Evolutionary conservation across 2,888 invertebrate species (phyloP), one percentile per base, ranked within the genome.

Genomic region (Coecobrya sp.): DNA sequence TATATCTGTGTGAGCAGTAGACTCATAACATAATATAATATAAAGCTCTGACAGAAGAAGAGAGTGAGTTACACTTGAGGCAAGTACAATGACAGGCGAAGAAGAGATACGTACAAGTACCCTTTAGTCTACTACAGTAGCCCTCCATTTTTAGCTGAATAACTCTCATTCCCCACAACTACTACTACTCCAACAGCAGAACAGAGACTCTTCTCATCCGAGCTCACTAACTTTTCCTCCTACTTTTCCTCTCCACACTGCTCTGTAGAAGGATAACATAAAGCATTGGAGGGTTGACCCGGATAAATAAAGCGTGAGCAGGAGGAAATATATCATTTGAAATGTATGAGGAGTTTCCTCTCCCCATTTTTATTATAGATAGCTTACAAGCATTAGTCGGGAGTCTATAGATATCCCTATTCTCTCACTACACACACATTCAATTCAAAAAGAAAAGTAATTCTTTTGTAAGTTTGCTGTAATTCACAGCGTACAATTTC

Each of bases 301-400:
- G 84, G 84, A 84, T 65, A 84, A 84, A 84, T 84, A 65, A 84
- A 84, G 84, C 65, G 22, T 42, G 52, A 79, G 79, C 59, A 65
- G 84, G 0, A 62, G 59, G 25, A 84, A 84, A 76, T 76, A 76
- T 76, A 76, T 76, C 73, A 76, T 76, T 76, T 25, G 68, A 45
- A 76, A 76, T 76, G 73, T 76, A 76, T 76, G 73, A 76, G 73
- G 22, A 76, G 73, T 45, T n/a, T 70, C 36, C 42, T 25, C 73
- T 45, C 45, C 8, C 73, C 73, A 45, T 49, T 70, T 73, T 76
- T 76, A 76, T 76, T 76, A 45, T 76, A 76, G 73, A 45, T 76
- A 45, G 73, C 22, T 76, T 76, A 0, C 22, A 30, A 30, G 27
- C 13, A 68, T 62, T 68, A 30, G 27, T 30, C 13, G 4, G 11